These are phyloP conservation scores for Lepus oiostolus DNA, from an alignment of 2,797 vertebrate genomes.

Conservation along the genomic window DNA sequence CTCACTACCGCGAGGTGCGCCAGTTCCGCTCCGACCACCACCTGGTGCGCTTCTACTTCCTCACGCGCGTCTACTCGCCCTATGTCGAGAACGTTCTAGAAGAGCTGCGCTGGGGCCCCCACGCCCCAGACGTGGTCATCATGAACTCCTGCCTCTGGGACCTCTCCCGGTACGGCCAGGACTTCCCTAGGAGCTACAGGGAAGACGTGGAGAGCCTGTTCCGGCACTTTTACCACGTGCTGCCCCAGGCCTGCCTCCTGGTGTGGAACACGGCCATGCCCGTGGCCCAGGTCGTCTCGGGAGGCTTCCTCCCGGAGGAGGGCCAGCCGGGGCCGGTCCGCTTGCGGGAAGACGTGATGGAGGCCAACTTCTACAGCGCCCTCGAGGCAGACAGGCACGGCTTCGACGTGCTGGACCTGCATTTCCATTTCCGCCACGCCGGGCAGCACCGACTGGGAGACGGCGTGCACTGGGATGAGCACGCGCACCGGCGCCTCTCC, in stretches of 20 bases:
- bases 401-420: conserved; percentile 91
- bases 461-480: conserved; percentile 91
- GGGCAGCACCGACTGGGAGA: conserved; percentile 86
- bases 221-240: conserved; percentile 75
- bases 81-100: conserved; percentile 89
- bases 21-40: conserved; percentile 89
- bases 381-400: conserved; percentile 85
- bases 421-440: conserved; percentile 90
- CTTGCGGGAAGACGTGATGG: conserved; percentile 88
- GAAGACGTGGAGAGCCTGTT: conserved; percentile 89
- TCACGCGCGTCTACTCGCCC: conserved; percentile 88
- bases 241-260: conserved; percentile 88
- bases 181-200: conserved; percentile 86
- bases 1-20: conserved; percentile 89
- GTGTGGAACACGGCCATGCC: conserved; percentile 93
- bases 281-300: conserved; percentile 86
- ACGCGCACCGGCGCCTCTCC: conserved; percentile 90
- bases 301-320: conserved; percentile 89
- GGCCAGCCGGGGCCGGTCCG: conserved; percentile 71
- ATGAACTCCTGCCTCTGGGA: conserved; percentile 90
- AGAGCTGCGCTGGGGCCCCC: conserved; percentile 84
- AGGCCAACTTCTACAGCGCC: conserved; percentile 91
- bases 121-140: conserved; percentile 89
- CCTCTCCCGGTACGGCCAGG: conserved; percentile 84
- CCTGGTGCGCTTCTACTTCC: conserved; percentile 91